phyloP scores from a whole-genome alignment of 2,888 invertebrate genomes.

The Patella depressa region DNA sequence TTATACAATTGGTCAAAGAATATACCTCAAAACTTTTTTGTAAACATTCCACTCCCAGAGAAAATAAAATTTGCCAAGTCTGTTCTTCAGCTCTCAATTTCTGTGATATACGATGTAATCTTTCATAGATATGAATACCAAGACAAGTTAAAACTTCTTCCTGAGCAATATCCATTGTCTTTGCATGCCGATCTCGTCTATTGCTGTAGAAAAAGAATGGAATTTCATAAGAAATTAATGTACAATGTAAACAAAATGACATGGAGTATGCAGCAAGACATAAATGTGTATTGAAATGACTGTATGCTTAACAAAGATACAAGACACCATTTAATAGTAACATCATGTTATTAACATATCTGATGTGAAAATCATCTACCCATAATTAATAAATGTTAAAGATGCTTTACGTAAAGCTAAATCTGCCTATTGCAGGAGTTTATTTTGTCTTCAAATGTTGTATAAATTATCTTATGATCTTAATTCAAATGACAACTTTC shows the following conservation, averaged over 20 bases:
- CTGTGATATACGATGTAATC: constrained; percentile 88
- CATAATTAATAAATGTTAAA: too few species aligned
- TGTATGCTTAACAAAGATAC: neutral
- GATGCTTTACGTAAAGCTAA: too few species aligned
- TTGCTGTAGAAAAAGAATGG: constrained; percentile 64
- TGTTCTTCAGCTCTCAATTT: constrained; percentile 91
- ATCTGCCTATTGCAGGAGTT: too few species aligned
- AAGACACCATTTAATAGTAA: too few species aligned
- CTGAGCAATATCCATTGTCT: constrained; percentile 96
- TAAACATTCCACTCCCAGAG: constrained; percentile 84
- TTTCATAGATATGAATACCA: constrained; percentile 92
- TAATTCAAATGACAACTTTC: too few species aligned
- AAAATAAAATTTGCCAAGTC: constrained; percentile 93
- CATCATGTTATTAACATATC: too few species aligned
- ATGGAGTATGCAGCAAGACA: constrained; percentile 11
- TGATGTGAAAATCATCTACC: too few species aligned
- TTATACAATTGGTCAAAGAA: neutral
- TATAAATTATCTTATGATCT: too few species aligned
- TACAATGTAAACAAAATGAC: neutral
- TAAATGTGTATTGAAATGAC: constrained; percentile 5
- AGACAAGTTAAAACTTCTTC: constrained; percentile 95
- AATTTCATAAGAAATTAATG: neutral
- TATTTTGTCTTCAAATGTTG: too few species aligned
- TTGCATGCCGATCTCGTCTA: constrained; percentile 91
- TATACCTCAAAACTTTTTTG: constrained; percentile 83